phyloP scores from a whole-genome alignment of 2,888 invertebrate species.

The Buathra laborator region DNA sequence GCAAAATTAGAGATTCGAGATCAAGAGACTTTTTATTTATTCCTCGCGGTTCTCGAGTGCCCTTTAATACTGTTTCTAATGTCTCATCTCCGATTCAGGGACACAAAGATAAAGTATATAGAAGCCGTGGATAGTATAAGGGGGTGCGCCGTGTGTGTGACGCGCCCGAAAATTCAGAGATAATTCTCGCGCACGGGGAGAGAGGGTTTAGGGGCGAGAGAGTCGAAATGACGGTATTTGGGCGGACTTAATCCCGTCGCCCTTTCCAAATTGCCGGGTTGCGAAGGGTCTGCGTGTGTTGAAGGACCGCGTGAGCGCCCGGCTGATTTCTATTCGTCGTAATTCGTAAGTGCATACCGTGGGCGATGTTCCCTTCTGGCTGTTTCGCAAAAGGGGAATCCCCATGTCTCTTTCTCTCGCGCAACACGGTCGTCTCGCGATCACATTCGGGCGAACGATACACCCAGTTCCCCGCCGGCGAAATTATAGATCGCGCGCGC shows the following conservation, averaged over 20 bases:
- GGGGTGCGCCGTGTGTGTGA: constrained; percentile 17
- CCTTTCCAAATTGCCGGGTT: constrained; percentile 78
- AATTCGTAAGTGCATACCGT: constrained; percentile 80
- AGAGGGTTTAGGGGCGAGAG: constrained; percentile 31
- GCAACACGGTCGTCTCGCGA: constrained; percentile 17
- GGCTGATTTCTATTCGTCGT: constrained; percentile 76
- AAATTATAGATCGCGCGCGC: constrained; percentile 72
- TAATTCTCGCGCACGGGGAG: constrained; percentile 54
- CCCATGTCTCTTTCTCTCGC: constrained; percentile 35
- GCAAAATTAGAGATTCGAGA: constrained; percentile 58
- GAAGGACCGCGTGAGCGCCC: constrained; percentile 20
- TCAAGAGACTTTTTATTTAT: constrained; percentile 28
- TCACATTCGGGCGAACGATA: constrained; percentile 60
- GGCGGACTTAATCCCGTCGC: constrained; percentile 80
- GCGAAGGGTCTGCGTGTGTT: constrained; percentile 60
- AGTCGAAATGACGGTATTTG: constrained; percentile 78
- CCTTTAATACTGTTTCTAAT: constrained; percentile 44
- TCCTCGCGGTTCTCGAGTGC: constrained; percentile 5
- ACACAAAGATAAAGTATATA: constrained; percentile 10
- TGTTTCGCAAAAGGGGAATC: constrained; percentile 4
- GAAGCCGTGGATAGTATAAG: neutral
- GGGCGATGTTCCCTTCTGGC: constrained; percentile 33
- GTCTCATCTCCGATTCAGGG: constrained; percentile 18
- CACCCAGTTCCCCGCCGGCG: constrained; percentile 62
- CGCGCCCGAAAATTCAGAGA: constrained; percentile 56